Base-by-base conservation (phyloP, 1,140 invertebrate species). In the Drosophila auraria region DNA sequence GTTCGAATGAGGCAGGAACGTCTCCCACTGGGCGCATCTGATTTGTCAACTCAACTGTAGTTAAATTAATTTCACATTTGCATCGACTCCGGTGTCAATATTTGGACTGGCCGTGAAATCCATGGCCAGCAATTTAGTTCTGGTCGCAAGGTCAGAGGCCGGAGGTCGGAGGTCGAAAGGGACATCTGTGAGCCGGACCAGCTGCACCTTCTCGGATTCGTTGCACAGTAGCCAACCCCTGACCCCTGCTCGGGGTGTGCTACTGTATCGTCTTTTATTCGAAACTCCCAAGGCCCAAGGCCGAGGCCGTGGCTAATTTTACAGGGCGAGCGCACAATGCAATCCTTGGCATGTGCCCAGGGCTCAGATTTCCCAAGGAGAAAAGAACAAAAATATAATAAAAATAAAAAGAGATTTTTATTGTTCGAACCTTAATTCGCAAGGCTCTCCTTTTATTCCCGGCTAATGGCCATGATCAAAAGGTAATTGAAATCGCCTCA, bases 11-110 rank as follows among this genome's bases (percentile, higher is more conserved):
- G 60, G 69, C 27, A 82, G 71, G 51, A 60, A 20, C 58, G 54
- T 56, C 51, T 42, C 76, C 58, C 23, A 63, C 75, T 45, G 77
- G 36, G 86, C 86, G 65, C 44, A 82, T 65, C 86, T 53, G 75
- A 90, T 78, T 40, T 51, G 11, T 5, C 17, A 45, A 20, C 45
- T 54, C 20, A 71, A 87, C 83, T 87, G 80, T 83, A 87, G 76
- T 71, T 45, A 89, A 89, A 90, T 90, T 84, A 89, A 84, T 84
- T 89, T 89, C 75, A 73, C 81, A 89, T 89, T 87, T 76, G 62
- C 57, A 68, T 84, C 42, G 49, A 36, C 25, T 47, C 60, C 8
- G 40, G 66, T 82, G 72, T 78, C 75, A 90, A 90, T 82, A 90
- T 90, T 90, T 90, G 66, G 82, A 90, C 78, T 78, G 61, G 65